Percentiles rank a stretch among this genome's conserved stretches.
These are phyloP conservation scores for Labeo catla DNA, from an alignment of 2,113 vertebrate species.

Conservation along the genomic window DNA sequence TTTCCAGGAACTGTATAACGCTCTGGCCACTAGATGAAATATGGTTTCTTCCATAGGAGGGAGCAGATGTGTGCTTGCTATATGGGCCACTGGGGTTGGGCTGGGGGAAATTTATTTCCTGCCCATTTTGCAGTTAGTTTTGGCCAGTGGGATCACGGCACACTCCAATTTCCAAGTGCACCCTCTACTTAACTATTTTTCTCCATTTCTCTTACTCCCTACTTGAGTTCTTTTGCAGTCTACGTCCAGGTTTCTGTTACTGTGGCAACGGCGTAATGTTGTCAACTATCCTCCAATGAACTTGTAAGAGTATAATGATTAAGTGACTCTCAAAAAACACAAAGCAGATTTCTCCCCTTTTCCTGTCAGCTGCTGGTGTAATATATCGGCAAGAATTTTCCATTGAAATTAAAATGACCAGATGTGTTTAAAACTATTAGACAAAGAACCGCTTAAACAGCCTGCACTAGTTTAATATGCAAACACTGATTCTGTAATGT, in stretches of 20 bases:
- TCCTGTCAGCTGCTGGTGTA: conserved; percentile 27
- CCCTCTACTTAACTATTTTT: conserved; percentile 38
- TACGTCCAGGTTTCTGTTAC: conserved; percentile 49
- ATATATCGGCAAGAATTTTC: conserved; percentile 52
- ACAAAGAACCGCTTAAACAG: conserved; percentile 27
- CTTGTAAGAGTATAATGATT: conserved; percentile 51
- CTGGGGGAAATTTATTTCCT: conserved; percentile 70
- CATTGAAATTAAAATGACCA: conserved; percentile 52
- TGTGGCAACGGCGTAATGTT: conserved; percentile 53
- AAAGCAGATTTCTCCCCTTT: conserved; percentile 39
- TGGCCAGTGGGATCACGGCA: conserved; percentile 61
- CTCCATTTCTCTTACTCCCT: conserved; percentile 1
- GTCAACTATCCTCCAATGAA: conserved; percentile 55
- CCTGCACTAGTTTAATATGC: background rate
- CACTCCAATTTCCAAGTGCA: conserved; percentile 66
- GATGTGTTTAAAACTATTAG: conserved; percentile 50
- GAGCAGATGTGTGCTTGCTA: conserved; percentile 65
- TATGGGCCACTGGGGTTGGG: conserved; percentile 51
- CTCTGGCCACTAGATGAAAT: conserved; percentile 64
- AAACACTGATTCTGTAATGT: background rate
- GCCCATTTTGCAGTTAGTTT: conserved; percentile 67
- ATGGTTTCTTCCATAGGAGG: conserved; percentile 66
- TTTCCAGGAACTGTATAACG: conserved; percentile 61
- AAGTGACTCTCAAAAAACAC: conserved; percentile 48
- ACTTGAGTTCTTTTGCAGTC: conserved; percentile 37